These are phyloP conservation scores for Pseudorectes ferrugineus DNA, from an alignment of 2,113 vertebrate species.

Conservation along the genomic window DNA sequence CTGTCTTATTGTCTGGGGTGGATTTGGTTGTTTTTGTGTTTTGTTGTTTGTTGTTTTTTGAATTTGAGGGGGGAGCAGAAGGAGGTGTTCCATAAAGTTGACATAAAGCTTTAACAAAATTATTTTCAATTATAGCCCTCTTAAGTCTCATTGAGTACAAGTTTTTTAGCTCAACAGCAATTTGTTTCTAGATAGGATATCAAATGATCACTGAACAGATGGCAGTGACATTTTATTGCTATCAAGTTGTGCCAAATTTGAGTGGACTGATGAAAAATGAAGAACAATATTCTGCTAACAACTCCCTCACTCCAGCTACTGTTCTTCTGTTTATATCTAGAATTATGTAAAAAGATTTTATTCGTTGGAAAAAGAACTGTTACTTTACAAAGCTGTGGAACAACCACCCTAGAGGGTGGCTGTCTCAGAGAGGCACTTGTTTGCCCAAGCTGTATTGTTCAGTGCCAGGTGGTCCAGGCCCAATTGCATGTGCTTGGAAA, in stretches of 20 bases:
- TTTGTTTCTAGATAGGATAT: neutral
- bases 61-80: neutral
- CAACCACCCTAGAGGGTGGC: neutral
- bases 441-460: neutral
- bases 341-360: neutral
- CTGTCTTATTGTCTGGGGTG: neutral
- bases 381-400: neutral
- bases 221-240: neutral
- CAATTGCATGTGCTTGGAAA: neutral
- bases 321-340: neutral
- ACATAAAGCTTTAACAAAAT: neutral
- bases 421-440: neutral
- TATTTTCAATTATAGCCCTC: neutral
- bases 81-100: neutral
- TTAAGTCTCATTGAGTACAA: neutral
- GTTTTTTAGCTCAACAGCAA: neutral
- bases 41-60: neutral
- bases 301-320: neutral
- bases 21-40: neutral
- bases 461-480: neutral
- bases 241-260: neutral
- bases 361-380: neutral
- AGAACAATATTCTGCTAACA: neutral
- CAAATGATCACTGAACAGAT: neutral
- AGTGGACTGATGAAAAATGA: neutral